Percentiles rank a stretch among this genome's conserved stretches.
Evolutionary conservation across 2,888 invertebrate genomes (phyloP).

Genomic region (Keiferia lycopersicella): DNA sequence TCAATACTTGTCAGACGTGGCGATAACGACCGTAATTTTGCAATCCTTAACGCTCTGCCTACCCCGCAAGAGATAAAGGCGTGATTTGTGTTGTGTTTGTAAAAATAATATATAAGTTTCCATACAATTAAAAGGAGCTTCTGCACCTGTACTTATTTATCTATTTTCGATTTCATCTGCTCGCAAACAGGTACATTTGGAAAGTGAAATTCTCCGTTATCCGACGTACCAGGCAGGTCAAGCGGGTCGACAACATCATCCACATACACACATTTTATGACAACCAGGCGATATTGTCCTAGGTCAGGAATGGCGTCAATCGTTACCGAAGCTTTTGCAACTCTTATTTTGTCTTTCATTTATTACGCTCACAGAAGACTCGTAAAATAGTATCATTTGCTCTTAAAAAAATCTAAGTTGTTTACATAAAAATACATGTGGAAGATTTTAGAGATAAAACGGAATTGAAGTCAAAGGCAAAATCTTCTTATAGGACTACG

Average conservation of each 20-base stretch:
- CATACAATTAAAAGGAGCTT: neutral
- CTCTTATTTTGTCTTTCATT: neutral
- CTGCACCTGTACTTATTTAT: neutral
- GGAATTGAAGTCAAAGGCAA: too few relatives aligned
- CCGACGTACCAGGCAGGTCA: neutral
- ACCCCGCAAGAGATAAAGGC: too few relatives aligned
- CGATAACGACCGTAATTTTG: too few relatives aligned
- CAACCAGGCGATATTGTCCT: neutral
- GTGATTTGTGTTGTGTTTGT: too few relatives aligned
- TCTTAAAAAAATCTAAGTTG: too few relatives aligned
- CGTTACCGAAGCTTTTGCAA: neutral
- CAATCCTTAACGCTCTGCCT: too few relatives aligned
- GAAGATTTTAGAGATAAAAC: too few relatives aligned
- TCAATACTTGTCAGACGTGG: too few relatives aligned
- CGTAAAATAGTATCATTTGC: too few relatives aligned
- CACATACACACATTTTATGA: neutral
- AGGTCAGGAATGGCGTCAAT: neutral
- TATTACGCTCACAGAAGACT: neutral
- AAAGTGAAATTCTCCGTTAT: conserved; percentile 10
- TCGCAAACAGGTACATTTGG: neutral
- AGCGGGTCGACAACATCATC: neutral
- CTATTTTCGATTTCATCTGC: neutral
- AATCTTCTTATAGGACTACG: too few relatives aligned
- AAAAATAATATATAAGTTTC: too few relatives aligned
- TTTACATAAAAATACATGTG: too few relatives aligned